Conservation (phyloP, 92 coral and sea anemone genomes). For the Zoanthus gigantus region DNA sequence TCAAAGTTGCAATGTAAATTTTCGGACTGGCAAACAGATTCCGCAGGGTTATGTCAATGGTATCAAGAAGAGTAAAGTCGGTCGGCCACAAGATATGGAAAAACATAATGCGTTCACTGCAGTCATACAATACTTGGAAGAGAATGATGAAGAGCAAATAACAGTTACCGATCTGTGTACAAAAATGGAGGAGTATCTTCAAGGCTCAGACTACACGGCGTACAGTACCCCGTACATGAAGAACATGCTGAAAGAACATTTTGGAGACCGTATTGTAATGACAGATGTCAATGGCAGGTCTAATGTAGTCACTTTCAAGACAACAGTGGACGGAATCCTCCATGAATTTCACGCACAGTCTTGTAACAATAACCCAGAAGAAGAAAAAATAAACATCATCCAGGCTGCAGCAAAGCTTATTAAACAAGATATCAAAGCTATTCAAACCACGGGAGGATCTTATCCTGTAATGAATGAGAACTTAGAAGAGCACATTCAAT, state of each 20-base stretch:
- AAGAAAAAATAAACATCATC: neutral
- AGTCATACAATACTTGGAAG: constrained; percentile 40
- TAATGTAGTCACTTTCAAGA: constrained; percentile 14
- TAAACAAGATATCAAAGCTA: constrained; percentile 2
- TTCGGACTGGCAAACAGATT: too few species aligned
- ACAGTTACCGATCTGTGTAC: neutral
- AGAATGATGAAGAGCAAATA: constrained; percentile 63
- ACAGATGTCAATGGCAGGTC: constrained; percentile 2
- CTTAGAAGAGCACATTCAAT: neutral
- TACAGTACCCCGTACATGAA: constrained; percentile 15
- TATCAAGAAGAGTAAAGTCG: constrained; percentile 54
- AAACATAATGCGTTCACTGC: constrained; percentile 28
- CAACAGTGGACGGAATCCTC: constrained; percentile 5
- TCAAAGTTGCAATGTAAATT: too few species aligned
- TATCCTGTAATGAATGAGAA: constrained; percentile 17
- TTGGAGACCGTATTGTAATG: neutral
- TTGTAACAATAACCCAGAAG: neutral
- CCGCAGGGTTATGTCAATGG: constrained; percentile 15
- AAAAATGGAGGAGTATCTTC: neutral
- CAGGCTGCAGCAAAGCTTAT: constrained; percentile 37
- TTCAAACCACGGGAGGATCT: neutral
- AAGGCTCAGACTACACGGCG: neutral
- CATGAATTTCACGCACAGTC: constrained; percentile 29
- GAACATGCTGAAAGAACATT: neutral
- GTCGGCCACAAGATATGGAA: constrained; percentile 31